A percentile compares a stretch with the other conserved stretches of the same genome.
Conservation (phyloP, 2,888 invertebrate genomes). For the Leptopterna dolabrata region DNA sequence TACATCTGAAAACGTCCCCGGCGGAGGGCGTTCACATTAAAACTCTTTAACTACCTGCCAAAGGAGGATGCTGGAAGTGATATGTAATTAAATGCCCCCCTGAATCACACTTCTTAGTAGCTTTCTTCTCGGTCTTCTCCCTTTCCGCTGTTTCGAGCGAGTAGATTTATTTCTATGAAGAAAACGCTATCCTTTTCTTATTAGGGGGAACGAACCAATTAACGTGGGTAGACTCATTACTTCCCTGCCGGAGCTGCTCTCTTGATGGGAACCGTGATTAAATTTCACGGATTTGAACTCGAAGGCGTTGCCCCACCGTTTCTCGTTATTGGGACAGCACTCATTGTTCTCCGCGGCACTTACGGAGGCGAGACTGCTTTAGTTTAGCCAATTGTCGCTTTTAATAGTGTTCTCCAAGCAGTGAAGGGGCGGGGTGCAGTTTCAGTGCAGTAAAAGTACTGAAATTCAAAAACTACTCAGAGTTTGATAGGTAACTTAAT, state of each 20-base stretch:
- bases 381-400: slow-evolving; percentile 2
- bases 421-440: not conserved
- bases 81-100: not conserved
- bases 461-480: too few species aligned
- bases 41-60: not conserved
- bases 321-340: not conserved
- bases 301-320: not conserved
- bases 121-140: not conserved
- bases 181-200: slow-evolving; percentile 25
- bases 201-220: slow-evolving; percentile 19
- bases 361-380: not conserved
- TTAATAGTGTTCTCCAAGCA: not conserved
- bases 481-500: too few species aligned
- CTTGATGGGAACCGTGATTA: not conserved
- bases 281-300: slow-evolving; percentile 4
- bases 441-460: not conserved
- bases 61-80: not conserved
- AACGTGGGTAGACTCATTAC: slow-evolving; percentile 12
- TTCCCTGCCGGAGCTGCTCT: not conserved
- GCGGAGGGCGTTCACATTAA: not conserved
- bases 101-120: not conserved
- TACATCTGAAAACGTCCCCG: too few species aligned
- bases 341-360: not conserved
- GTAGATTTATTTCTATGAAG: not conserved
- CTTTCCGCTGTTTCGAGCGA: not conserved